Evolutionary conservation across 2,113 vertebrate species (phyloP).

Genomic region (Scophthalmus maximus): DNA sequence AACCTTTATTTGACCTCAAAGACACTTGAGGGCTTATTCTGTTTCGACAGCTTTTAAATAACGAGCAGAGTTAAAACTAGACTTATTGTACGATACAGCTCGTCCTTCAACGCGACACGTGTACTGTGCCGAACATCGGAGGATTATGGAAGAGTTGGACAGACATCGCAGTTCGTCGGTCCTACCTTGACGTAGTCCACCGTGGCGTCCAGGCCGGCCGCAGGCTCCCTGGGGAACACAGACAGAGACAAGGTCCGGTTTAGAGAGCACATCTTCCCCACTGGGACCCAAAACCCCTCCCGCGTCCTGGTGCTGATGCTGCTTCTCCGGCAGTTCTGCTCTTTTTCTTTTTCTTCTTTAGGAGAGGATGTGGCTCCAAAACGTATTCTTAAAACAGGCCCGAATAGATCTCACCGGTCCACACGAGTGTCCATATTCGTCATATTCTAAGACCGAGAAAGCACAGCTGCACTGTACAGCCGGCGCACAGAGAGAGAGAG

Average conservation of each 20-base stretch:
- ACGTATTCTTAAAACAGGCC: slow-evolving; percentile 1
- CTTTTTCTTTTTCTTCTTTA: background rate
- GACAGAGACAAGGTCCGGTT: slow-evolving; percentile 78
- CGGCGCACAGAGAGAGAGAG: no score
- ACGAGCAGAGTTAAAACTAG: background rate
- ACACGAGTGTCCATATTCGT: slow-evolving; percentile 7
- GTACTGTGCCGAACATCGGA: no score
- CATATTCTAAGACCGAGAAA: background rate
- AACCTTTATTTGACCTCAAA: slow-evolving; percentile 3
- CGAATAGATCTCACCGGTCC: slow-evolving; percentile 18
- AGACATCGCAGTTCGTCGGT: background rate
- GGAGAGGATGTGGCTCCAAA: background rate
- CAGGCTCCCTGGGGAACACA: slow-evolving; percentile 77
- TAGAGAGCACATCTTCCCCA: slow-evolving; percentile 72
- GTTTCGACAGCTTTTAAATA: slow-evolving; percentile 19
- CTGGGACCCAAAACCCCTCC: slow-evolving; percentile 1
- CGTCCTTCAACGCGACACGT: no score
- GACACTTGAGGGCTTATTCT: background rate
- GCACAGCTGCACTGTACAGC: background rate
- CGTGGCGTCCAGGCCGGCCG: slow-evolving; percentile 59
- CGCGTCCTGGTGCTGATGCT: slow-evolving; percentile 26
- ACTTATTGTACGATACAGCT: background rate
- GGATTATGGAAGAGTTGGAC: background rate
- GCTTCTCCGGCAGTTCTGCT: background rate
- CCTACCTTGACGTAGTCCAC: slow-evolving; percentile 81